Conservation (phyloP, 2,888 invertebrate genomes). For the Callyntrura sp. region DNA sequence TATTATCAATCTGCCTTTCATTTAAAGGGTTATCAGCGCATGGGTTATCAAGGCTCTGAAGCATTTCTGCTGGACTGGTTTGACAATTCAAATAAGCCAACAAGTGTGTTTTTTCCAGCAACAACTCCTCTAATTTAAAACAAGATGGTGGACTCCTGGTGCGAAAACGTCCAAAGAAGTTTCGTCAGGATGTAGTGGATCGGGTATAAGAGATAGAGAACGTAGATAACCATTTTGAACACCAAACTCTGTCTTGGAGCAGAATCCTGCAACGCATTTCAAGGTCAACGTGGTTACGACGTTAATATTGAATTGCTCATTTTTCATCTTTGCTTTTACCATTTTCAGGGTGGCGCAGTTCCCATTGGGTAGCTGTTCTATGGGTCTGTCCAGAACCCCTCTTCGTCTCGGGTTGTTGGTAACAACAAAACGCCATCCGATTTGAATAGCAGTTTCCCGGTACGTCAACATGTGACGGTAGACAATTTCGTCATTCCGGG, state of each 20-base stretch:
- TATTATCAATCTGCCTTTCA: too few relatives aligned
- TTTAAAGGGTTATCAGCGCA: too few relatives aligned
- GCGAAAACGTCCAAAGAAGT: not conserved
- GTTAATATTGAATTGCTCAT: too few relatives aligned
- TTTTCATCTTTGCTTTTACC: not conserved
- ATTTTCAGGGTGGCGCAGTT: not conserved
- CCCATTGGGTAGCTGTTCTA: not conserved
- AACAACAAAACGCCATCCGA: slow-evolving; percentile 31
- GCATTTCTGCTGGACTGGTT: not conserved
- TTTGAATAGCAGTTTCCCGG: not conserved
- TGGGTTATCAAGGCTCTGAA: not conserved
- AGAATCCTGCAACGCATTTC: not conserved
- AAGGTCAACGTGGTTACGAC: not conserved
- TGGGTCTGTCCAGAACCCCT: not conserved
- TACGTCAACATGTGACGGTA: not conserved
- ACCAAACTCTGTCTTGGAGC: not conserved
- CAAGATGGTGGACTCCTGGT: not conserved
- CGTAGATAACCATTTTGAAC: not conserved
- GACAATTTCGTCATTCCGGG: not conserved
- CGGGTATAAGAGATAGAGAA: not conserved
- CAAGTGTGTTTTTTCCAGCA: slow-evolving; percentile 22
- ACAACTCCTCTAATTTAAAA: not conserved
- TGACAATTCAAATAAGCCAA: not conserved
- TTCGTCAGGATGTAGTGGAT: not conserved
- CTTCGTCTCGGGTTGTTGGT: not conserved